phyloP scores from a whole-genome alignment of 2,113 vertebrate species.

The Pongo abelii region DNA sequence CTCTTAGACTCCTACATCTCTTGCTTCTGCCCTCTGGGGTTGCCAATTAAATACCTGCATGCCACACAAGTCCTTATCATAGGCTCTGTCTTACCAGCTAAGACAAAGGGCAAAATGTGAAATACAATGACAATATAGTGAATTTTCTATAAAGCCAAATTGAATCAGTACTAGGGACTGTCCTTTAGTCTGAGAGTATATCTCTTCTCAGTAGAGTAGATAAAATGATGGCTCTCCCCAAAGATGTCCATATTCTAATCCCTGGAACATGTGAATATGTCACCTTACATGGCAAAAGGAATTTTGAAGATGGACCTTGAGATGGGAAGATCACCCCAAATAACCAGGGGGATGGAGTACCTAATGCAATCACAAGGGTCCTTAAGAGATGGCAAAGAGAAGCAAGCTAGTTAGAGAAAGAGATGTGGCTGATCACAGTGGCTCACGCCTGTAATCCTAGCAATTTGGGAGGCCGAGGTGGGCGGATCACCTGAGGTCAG shows the following conservation, averaged over 20 bases:
- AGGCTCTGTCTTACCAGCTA: background rate
- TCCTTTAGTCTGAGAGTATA: background rate
- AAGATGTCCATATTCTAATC: background rate
- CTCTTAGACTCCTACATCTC: background rate
- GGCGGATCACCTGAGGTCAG: too few relatives aligned
- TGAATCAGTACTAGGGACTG: background rate
- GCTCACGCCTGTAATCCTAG: too few relatives aligned
- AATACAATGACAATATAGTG: background rate
- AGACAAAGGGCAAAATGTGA: background rate
- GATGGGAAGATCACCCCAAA: background rate
- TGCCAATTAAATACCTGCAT: background rate
- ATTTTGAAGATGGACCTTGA: background rate
- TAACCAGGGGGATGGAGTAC: background rate
- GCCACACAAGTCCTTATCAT: background rate
- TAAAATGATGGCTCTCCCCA: background rate
- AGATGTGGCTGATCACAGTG: background rate
- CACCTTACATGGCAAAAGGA: background rate
- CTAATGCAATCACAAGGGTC: background rate
- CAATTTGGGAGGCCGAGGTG: too few relatives aligned
- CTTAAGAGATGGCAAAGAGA: background rate
- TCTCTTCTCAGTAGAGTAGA: background rate
- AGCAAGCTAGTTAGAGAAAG: background rate
- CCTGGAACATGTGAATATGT: background rate
- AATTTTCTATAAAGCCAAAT: constrained; percentile 23
- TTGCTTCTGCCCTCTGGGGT: background rate